phyloP scores from a whole-genome alignment of 2,113 vertebrate species.

The Peromyscus californicus region DNA sequence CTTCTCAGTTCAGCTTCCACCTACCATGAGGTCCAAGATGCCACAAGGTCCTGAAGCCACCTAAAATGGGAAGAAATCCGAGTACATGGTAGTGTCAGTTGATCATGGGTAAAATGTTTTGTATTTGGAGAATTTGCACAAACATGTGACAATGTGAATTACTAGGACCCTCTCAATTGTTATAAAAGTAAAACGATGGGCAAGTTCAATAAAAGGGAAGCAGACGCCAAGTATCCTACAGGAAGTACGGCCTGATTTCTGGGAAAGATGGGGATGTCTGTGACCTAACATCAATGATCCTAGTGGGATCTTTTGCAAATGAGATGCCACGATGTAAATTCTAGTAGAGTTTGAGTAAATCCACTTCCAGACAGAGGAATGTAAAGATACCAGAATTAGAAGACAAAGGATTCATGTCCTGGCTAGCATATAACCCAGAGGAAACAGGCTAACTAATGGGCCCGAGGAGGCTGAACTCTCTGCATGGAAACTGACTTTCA shows the following conservation, averaged over 20 bases:
- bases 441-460: neutral
- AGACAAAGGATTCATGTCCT: neutral
- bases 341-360: conserved; percentile 15
- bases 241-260: neutral
- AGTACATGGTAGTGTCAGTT: neutral
- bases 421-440: neutral
- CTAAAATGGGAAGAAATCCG: neutral
- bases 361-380: neutral
- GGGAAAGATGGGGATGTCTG: fast-evolving
- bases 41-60: neutral
- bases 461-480: neutral
- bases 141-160: neutral
- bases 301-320: neutral
- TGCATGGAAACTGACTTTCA: neutral
- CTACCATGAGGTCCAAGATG: neutral
- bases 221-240: neutral
- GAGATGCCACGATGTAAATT: neutral
- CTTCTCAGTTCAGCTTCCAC: neutral
- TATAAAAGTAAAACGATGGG: neutral
- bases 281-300: neutral
- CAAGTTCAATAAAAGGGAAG: neutral
- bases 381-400: neutral
- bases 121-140: conserved; percentile 1
- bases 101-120: neutral
- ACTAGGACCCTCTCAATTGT: neutral